A percentile compares a stretch with the other conserved stretches of the same genome.
Conservation (phyloP, 2,113 vertebrate species). For the Corydoras maculifer region DNA sequence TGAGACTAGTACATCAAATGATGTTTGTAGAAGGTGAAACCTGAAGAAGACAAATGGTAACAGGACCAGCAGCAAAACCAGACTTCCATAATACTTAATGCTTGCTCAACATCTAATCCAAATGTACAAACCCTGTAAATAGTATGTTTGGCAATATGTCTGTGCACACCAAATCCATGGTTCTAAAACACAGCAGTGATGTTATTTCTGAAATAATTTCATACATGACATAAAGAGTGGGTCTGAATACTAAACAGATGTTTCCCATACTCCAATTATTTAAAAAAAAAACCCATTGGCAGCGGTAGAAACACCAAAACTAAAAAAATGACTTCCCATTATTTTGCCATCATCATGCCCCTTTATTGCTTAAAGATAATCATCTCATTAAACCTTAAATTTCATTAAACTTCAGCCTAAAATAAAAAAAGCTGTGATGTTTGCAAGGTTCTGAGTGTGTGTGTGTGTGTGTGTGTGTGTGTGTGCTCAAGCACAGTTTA, state of each 20-base stretch:
- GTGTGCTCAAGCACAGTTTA: background rate
- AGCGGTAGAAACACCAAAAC: too few relatives aligned
- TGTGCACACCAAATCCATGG: too few relatives aligned
- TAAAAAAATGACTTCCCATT: background rate
- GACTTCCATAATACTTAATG: too few relatives aligned
- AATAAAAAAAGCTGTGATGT: background rate
- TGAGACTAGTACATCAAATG: slow-evolving; percentile 17
- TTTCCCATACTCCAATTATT: slow-evolving; percentile 21
- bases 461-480: background rate
- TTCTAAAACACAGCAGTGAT: slow-evolving; percentile 27
- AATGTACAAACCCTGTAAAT: too few relatives aligned
- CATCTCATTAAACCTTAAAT: background rate
- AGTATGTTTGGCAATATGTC: too few relatives aligned
- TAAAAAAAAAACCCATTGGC: too few relatives aligned
- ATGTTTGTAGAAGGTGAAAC: background rate
- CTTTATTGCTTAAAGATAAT: slow-evolving; percentile 6
- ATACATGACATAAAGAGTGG: slow-evolving; percentile 14
- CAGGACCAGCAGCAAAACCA: background rate
- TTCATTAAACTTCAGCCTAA: too few relatives aligned
- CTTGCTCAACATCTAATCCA: too few relatives aligned
- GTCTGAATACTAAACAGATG: slow-evolving; percentile 34
- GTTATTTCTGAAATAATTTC: slow-evolving; percentile 9
- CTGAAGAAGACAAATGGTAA: background rate
- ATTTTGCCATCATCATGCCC: background rate
- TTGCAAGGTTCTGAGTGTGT: background rate